These are phyloP conservation scores for Tachypleus tridentatus DNA, from an alignment of 1,140 invertebrate genomes.

Conservation along the genomic window DNA sequence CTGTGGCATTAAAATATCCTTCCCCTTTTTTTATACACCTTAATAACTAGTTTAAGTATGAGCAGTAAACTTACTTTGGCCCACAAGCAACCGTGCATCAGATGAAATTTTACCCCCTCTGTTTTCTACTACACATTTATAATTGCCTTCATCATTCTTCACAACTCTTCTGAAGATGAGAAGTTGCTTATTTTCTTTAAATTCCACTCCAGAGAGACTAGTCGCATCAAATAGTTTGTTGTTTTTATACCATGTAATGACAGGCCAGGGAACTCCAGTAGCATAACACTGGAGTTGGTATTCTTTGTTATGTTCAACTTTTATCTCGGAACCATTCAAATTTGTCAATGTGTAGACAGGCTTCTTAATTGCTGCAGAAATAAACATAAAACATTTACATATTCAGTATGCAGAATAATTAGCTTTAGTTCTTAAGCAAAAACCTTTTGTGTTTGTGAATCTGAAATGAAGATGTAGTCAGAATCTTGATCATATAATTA, in stretches of 20 bases:
- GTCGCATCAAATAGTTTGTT: slow-evolving; percentile 9
- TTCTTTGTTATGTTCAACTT: slow-evolving; percentile 10
- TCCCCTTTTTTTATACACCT: neutral
- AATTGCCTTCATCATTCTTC: slow-evolving; percentile 18
- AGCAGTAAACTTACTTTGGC: slow-evolving; percentile 1
- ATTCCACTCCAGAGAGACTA: slow-evolving; percentile 12
- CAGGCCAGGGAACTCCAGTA: slow-evolving; percentile 20
- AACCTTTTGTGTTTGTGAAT: no score
- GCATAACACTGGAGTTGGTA: slow-evolving; percentile 23
- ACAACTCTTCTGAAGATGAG: slow-evolving; percentile 16
- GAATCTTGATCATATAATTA: no score
- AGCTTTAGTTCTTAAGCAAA: no score
- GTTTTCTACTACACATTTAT: slow-evolving; percentile 18
- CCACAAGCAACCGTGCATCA: slow-evolving; percentile 13
- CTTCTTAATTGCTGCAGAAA: slow-evolving; percentile 10
- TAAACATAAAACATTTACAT: no score
- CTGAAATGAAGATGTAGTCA: no score
- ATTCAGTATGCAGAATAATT: no score
- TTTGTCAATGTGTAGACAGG: slow-evolving; percentile 19
- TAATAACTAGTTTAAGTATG: neutral
- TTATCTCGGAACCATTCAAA: slow-evolving; percentile 11
- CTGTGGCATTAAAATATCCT: neutral
- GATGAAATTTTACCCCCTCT: slow-evolving; percentile 13
- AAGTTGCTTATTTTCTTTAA: slow-evolving; percentile 12
- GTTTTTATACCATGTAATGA: slow-evolving; percentile 22